phyloP scores from a whole-genome alignment of 2,113 vertebrate genomes.

The Rhegmatorhina hoffmannsi region DNA sequence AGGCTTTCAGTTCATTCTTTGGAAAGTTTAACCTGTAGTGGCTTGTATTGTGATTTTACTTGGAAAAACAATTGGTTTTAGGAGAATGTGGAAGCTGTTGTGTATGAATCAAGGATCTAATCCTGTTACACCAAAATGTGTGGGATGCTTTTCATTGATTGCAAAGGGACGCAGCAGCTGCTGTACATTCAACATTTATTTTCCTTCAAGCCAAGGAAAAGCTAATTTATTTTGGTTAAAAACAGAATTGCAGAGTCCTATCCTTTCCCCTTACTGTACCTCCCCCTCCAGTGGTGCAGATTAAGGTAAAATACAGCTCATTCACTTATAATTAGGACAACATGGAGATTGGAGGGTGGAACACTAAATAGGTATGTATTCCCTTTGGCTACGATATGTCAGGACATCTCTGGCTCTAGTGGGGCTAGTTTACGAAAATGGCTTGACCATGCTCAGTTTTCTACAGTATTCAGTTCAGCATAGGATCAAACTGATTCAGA shows the following conservation, averaged over 20 bases:
- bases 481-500: not conserved
- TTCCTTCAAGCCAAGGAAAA: not conserved
- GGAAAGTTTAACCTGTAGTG: not conserved
- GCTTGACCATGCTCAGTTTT: not conserved
- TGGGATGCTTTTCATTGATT: not conserved
- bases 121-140: not conserved
- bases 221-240: not conserved
- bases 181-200: not conserved
- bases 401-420: not conserved
- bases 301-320: not conserved
- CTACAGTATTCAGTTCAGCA: not conserved
- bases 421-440: not conserved
- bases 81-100: accelerated
- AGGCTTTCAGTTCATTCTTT: not conserved
- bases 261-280: not conserved
- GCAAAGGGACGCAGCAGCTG: not conserved
- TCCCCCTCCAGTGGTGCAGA: not conserved
- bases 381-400: not conserved
- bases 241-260: not conserved
- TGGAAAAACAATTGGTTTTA: not conserved
- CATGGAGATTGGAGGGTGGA: not conserved
- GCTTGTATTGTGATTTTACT: not conserved
- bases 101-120: not conserved
- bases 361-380: not conserved
- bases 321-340: not conserved